Evolutionary conservation across 2,888 invertebrate genomes (phyloP), one percentile per base, ranked within the genome.

Genomic region (Exocentrus adspersus): DNA sequence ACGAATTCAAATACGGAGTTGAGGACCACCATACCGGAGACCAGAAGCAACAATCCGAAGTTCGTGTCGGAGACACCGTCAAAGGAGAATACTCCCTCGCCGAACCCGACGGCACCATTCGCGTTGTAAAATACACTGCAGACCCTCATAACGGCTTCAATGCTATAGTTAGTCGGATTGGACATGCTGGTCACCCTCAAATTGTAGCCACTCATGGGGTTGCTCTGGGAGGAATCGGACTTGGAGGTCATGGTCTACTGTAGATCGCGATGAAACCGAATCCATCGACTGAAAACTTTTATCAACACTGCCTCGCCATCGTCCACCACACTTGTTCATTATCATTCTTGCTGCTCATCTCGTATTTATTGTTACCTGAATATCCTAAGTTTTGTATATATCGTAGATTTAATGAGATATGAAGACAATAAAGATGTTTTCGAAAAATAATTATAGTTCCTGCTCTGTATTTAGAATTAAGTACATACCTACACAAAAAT

Each of bases 71-170:
- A 6, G 87, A 87, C 74, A 85, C 85, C 30, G 87, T 87, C 1
- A 86, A 71, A 57, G 69, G 69, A 19, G 61, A 67, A 37, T 69
- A 69, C 32, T 67, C 69, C 14, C 28, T 69, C 6, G 67, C 63
- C 30, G 69, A 69, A 59, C 69, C 69, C 28, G 69, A 69, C 48
- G 69, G 69, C 74, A 84, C 87, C 58, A 82, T 84, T 77, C 85
- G 89, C 78, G 88, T 87, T 73, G 89, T 89, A 20, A 88, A 88
- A 72, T 89, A 89, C 82, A 76, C 77, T n/a, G 87, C 86, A 75
- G 88, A 88, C 32, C 87, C 88, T 71, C 86, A 87, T 70, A 75
- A 56, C 79, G 88, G 88, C 64, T 88, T 88, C 79, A 87, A 87
- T 78, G 88, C 88, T 64, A 83, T 86, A 72, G 86, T 87, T 2